Percentiles rank a stretch among this genome's conserved stretches.
These are phyloP conservation scores for Lacerta agilis DNA, from an alignment of 2,797 vertebrate genomes.

Conservation along the genomic window DNA sequence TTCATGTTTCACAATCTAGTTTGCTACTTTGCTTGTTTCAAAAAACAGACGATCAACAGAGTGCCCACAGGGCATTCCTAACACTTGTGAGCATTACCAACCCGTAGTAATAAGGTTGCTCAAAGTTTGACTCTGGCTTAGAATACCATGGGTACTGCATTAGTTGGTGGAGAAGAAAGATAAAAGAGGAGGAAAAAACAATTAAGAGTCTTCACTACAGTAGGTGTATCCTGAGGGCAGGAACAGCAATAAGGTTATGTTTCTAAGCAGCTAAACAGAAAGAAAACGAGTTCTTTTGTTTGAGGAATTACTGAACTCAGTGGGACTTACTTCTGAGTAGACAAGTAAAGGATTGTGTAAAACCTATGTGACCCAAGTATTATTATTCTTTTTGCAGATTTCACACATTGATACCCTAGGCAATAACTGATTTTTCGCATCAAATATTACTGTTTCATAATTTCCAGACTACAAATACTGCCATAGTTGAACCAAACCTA, in stretches of 20 bases:
- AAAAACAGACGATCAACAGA: neutral
- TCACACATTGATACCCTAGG: neutral
- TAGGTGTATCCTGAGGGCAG: neutral
- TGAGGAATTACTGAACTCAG: neutral
- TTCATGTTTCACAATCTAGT: neutral
- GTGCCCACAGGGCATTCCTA: neutral
- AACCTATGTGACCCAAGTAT: neutral
- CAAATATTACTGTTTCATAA: neutral
- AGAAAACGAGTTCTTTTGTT: neutral
- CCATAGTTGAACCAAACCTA: conserved; percentile 70
- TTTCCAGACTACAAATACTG: neutral
- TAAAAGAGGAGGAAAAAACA: neutral
- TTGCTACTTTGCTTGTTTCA: neutral
- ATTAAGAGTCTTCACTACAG: neutral
- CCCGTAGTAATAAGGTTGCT: neutral
- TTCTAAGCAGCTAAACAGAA: neutral
- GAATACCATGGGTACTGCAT: neutral
- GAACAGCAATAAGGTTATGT: neutral
- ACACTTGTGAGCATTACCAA: neutral
- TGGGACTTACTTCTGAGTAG: too few species aligned
- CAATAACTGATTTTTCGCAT: neutral
- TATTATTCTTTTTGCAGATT: neutral
- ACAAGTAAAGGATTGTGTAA: too few species aligned
- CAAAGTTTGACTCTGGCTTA: neutral
- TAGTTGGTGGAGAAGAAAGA: too few species aligned